phyloP scores from a whole-genome alignment of 2,888 invertebrate genomes.

The Calliopum simillimum region DNA sequence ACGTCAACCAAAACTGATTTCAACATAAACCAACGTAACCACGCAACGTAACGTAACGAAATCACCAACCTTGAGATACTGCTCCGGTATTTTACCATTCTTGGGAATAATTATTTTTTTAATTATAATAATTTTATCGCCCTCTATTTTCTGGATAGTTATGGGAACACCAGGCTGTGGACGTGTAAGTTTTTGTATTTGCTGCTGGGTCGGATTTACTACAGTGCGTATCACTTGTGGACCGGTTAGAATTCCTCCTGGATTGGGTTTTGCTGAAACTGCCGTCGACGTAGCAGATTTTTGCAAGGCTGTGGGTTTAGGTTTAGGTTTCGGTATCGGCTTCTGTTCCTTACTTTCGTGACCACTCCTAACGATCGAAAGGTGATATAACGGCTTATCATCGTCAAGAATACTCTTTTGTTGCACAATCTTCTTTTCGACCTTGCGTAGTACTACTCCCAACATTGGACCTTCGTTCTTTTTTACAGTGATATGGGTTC shows the following conservation, averaged over 20 bases:
- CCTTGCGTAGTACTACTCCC: slow-evolving; percentile 65
- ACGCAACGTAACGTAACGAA: slow-evolving; percentile 19
- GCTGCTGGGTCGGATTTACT: slow-evolving; percentile 42
- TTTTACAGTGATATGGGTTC: slow-evolving; percentile 60
- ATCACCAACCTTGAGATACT: slow-evolving; percentile 65
- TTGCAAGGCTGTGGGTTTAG: slow-evolving; percentile 50
- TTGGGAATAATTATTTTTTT: slow-evolving; percentile 67
- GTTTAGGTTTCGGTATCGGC: slow-evolving; percentile 57
- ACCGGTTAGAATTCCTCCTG: slow-evolving; percentile 61
- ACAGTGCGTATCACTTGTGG: slow-evolving; percentile 53
- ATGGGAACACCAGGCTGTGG: slow-evolving; percentile 63
- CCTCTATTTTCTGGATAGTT: slow-evolving; percentile 66
- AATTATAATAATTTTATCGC: slow-evolving; percentile 67
- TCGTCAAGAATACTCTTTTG: slow-evolving; percentile 66
- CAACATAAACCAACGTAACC: slow-evolving; percentile 39
- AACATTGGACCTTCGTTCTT: slow-evolving; percentile 63
- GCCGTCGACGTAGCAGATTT: slow-evolving; percentile 50
- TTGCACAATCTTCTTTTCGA: slow-evolving; percentile 63
- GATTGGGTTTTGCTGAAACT: slow-evolving; percentile 52
- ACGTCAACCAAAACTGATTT: background rate
- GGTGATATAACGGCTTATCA: slow-evolving; percentile 64
- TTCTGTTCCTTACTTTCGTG: slow-evolving; percentile 53
- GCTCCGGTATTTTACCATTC: slow-evolving; percentile 66
- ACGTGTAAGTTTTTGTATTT: slow-evolving; percentile 51
- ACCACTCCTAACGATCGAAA: slow-evolving; percentile 63